Base-by-base conservation (phyloP, 2,113 vertebrate species). In the Bucco capensis region DNA sequence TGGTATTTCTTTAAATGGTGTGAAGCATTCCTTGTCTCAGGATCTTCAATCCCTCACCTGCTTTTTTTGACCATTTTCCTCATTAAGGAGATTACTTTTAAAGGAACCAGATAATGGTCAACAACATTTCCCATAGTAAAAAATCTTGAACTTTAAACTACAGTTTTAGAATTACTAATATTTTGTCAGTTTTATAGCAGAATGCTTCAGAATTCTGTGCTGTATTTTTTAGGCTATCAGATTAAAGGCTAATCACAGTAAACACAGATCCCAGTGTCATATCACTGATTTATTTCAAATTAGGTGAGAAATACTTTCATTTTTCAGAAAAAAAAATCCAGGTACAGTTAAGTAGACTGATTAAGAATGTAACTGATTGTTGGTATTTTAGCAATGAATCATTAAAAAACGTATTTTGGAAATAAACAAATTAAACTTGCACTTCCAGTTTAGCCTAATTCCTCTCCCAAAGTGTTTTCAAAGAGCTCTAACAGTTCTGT, bases 101-200 rank as follows among this genome's bases (percentile, higher is more conserved):
- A 97, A 97, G 89, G 96, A 97, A 98, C 97, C 97, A 97, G 96
- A 97, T 97, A 97, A 97, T 85, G 30, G 92, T 87, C 31, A 67
- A 46, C 86, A 84, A 67, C 64, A 89, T 75, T 73, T 76, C 12
- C 21, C 24, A 21, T 19, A 53, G 30, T 8, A 16, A 96, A 94
- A 47, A 15, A 38, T 50, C 18, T 10, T 79, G 22, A 86, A 78
- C 18, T 73, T 93, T 61, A 54, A 56, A 23, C 30, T 62, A 37
- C 69, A 73, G 3, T 83, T 87, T 31, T 54, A 70, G n/a, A 81
- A 51, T 60, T 54, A 19, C 1, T 5, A 5, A 58, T 67, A 8
- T 58, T 72, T 74, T 56, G 42, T 40, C 46, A 56, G 10, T 62
- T 88, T 83, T 66, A n/a, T 35, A 84, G 23, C 4, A 1, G 12